Percentiles rank a stretch among this genome's conserved stretches.
Conservation (phyloP, 2,113 vertebrate genomes). For the Oryzias woworae region DNA sequence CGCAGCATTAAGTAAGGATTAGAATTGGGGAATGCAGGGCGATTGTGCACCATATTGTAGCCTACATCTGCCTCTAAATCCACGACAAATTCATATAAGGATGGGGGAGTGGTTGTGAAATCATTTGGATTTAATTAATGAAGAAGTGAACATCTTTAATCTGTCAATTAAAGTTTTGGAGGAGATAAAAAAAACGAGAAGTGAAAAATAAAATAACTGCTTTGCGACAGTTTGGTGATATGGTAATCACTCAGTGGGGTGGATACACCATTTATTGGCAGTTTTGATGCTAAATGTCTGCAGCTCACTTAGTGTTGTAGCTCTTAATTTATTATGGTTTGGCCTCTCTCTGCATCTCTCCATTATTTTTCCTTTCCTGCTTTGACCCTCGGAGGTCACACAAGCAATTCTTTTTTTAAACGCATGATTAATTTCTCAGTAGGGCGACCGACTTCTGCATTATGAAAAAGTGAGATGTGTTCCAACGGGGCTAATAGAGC, state of each 20-base stretch:
- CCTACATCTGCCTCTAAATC: conserved; percentile 65
- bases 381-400: conserved; percentile 74
- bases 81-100: conserved; percentile 38
- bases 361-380: conserved; percentile 20
- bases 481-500: conserved; percentile 57
- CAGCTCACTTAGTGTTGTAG: conserved; percentile 74
- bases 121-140: conserved; percentile 6
- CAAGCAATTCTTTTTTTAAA: conserved; percentile 76
- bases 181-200: background rate
- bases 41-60: conserved; percentile 48
- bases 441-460: conserved; percentile 66
- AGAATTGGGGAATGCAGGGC: conserved; percentile 41
- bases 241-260: conserved; percentile 68
- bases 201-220: conserved; percentile 10
- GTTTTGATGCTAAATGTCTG: conserved; percentile 76
- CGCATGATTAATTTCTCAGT: conserved; percentile 82
- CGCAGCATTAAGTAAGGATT: conserved; percentile 70
- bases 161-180: background rate
- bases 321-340: conserved; percentile 72
- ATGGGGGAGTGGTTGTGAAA: conserved; percentile 15
- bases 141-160: background rate
- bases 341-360: conserved; percentile 21
- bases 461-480: conserved; percentile 70
- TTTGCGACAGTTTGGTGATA: conserved; percentile 42
- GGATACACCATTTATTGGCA: conserved; percentile 78